Evolutionary conservation across 2,113 vertebrate genomes (phyloP).

Genomic region (Podarcis cretensis): DNA sequence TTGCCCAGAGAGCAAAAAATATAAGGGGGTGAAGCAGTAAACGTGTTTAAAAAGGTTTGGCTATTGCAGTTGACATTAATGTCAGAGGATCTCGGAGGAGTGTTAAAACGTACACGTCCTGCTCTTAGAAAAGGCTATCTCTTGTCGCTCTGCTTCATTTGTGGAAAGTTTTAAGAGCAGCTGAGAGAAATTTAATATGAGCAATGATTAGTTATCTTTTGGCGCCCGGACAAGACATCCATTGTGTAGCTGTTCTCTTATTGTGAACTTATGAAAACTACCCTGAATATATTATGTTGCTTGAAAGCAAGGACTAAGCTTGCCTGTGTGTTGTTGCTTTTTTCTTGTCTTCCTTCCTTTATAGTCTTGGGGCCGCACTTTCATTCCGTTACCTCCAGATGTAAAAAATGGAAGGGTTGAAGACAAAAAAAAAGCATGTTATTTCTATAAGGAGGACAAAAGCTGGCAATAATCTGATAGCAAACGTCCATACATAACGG

Average conservation of each 20-base stretch:
- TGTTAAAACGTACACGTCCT: slow-evolving; percentile 33
- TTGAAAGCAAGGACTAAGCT: slow-evolving; percentile 27
- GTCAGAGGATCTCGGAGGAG: slow-evolving; percentile 31
- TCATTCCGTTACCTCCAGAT: neutral
- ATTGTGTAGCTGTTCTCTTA: slow-evolving; percentile 21
- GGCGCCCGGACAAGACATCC: slow-evolving; percentile 19
- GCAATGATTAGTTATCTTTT: slow-evolving; percentile 24
- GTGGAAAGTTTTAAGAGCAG: neutral
- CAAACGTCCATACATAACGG: slow-evolving; percentile 23
- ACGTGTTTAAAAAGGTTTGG: slow-evolving; percentile 60
- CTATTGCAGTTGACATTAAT: slow-evolving; percentile 58
- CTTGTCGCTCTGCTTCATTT: slow-evolving; percentile 16
- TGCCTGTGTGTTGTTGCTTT: neutral
- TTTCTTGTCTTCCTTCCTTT: neutral
- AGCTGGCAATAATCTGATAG: neutral
- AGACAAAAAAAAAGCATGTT: neutral
- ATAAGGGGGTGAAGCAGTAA: slow-evolving; percentile 54
- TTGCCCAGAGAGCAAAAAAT: slow-evolving; percentile 59
- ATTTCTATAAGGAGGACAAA: slow-evolving; percentile 3
- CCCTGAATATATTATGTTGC: neutral
- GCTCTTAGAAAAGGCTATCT: neutral
- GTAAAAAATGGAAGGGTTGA: neutral
- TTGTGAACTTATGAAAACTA: neutral
- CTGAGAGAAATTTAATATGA: slow-evolving; percentile 15
- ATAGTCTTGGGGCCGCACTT: neutral